phyloP scores from a whole-genome alignment of 1,140 invertebrate genomes.

The Diorhabda carinulata region DNA sequence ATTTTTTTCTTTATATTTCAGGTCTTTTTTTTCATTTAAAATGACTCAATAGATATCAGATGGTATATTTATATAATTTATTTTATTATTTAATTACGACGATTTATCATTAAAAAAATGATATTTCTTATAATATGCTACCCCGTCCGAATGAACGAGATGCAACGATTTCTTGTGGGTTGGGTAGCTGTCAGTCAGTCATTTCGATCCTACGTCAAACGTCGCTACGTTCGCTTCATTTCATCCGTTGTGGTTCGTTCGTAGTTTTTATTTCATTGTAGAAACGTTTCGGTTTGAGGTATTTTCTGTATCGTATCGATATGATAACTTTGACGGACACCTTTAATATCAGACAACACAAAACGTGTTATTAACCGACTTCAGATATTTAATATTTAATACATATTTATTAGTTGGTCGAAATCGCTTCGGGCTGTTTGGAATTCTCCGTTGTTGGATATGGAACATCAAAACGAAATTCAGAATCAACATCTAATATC shows the following conservation, averaged over 20 bases:
- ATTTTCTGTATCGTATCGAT: constrained; percentile 27
- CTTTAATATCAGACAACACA: constrained; percentile 30
- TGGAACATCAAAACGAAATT: too few relatives aligned
- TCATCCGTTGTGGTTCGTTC: constrained; percentile 23
- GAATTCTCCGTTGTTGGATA: neutral
- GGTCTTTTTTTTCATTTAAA: too few relatives aligned
- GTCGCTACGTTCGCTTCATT: constrained; percentile 30
- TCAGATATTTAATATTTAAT: constrained; percentile 30
- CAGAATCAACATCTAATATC: too few relatives aligned
- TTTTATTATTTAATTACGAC: too few relatives aligned
- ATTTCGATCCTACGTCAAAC: constrained; percentile 34
- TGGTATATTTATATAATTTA: too few relatives aligned
- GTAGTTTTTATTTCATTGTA: constrained; percentile 18
- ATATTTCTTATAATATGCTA: neutral
- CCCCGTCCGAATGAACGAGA: constrained; percentile 20
- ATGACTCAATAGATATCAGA: too few relatives aligned
- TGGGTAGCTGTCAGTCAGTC: constrained; percentile 32
- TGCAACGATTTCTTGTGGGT: constrained; percentile 26
- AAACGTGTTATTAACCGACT: constrained; percentile 31
- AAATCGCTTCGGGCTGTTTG: constrained; percentile 10
- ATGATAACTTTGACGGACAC: constrained; percentile 29
- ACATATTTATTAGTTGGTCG: constrained; percentile 29
- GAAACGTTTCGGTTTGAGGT: constrained; percentile 17
- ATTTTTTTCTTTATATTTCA: too few relatives aligned
- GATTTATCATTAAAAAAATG: too few relatives aligned